Evolutionary conservation across 2,888 invertebrate species (phyloP), one percentile per base, ranked within the genome.

Genomic region (Brachynemurus nebulosus): DNA sequence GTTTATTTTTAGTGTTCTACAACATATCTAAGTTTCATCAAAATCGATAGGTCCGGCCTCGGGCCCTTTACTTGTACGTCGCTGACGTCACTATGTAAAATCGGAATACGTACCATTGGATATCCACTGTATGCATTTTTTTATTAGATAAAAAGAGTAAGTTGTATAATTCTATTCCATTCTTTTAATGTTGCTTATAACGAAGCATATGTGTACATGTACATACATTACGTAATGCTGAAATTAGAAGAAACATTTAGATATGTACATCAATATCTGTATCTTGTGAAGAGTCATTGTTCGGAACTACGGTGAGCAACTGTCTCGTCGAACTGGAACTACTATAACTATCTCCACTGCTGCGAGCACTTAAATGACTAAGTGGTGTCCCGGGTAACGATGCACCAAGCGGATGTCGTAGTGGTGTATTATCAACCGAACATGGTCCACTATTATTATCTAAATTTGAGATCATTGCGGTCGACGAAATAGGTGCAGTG

Each of bases 291-390:
- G 18, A 11, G 18, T 36, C 51, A 44, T 56, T 55, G 27, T 52
- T 52, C 44, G 60, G 62, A 51, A 66, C 68, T 14, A 71, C 65
- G 45, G 74, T 71, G 50, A 85, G 69, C 51, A 85, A 64, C 59
- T 83, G 80, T 19, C 81, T 74, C 3, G 85, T 82, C 36, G 85
- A 85, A n/a, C 82, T 81, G 45, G 79, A 78, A 6, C 85, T 85
- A 54, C 83, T 82, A 65, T 83, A 86, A 55, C 85, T 85, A 59
- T 86, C 86, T 45, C 80, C 83, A 47, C 84, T 85, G 49, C 85
- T 84, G 39, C 84, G 75, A 49, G 74, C 73, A 59, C 76, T 77
- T 16, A 72, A 68, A 55, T 74, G 72, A 48, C 77, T 78, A 47
- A 80, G 67, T 7, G 84, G 84, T 5, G 82, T 82, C 45, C 83